phyloP scores from a whole-genome alignment of 2,797 vertebrate species.

The Scarus forsteni region DNA sequence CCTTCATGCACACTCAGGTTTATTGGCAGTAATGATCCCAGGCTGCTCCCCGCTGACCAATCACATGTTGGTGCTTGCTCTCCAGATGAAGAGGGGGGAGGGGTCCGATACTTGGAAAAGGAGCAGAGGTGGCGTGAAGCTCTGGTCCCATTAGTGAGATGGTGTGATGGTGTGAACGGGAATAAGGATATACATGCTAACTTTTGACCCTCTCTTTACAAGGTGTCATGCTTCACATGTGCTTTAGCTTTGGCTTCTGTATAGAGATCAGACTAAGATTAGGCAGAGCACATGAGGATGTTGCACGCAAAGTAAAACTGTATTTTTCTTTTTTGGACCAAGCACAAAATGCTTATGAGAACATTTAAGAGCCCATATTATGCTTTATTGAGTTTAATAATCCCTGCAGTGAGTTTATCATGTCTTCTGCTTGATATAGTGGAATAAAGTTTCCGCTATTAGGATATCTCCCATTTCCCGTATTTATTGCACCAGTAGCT shows the following conservation, averaged over 20 bases:
- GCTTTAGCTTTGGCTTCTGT: slow-evolving; percentile 3
- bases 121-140: slow-evolving; percentile 13
- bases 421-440: too few relatives aligned
- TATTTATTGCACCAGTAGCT: too few relatives aligned
- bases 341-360: neutral
- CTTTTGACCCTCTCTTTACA: slow-evolving; percentile 31
- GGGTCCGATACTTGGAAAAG: slow-evolving; percentile 43
- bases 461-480: too few relatives aligned
- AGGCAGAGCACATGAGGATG: neutral
- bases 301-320: neutral
- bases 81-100: slow-evolving; percentile 26
- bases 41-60: slow-evolving; percentile 70
- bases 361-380: neutral
- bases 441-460: too few relatives aligned
- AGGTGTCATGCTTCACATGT: slow-evolving; percentile 17
- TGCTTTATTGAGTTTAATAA: too few relatives aligned
- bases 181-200: slow-evolving; percentile 28
- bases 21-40: slow-evolving; percentile 75
- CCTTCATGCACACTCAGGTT: slow-evolving; percentile 64
- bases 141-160: slow-evolving; percentile 13
- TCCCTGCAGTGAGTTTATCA: too few relatives aligned
- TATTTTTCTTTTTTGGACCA: neutral
- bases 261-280: slow-evolving; percentile 4
- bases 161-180: slow-evolving; percentile 38
- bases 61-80: slow-evolving; percentile 68